Evolutionary conservation across 1,140 invertebrate species (phyloP).

Genomic region (Papilio polyxenes): DNA sequence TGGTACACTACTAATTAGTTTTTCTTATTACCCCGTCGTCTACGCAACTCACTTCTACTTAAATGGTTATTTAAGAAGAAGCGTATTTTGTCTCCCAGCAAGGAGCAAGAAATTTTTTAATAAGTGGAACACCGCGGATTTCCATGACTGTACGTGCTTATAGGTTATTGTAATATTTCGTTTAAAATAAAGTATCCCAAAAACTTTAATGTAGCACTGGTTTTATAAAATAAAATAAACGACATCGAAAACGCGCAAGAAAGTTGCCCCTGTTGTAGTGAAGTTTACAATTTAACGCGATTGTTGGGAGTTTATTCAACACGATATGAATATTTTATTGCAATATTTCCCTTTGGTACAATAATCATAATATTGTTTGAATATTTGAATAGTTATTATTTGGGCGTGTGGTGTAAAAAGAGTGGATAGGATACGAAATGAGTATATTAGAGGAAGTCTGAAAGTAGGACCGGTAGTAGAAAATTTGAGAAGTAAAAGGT

Average conservation of each 20-base stretch:
- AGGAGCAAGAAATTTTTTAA: too few relatives aligned
- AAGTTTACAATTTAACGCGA: slow-evolving; percentile 15
- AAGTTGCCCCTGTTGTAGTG: neutral
- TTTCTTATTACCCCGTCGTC: too few relatives aligned
- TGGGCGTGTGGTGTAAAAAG: too few relatives aligned
- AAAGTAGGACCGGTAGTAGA: too few relatives aligned
- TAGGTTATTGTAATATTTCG: neutral
- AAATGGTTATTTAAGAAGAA: too few relatives aligned
- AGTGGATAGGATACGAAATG: too few relatives aligned
- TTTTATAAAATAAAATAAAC: neutral
- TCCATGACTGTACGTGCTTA: neutral
- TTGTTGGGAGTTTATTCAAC: slow-evolving; percentile 11
- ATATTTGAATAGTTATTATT: neutral
- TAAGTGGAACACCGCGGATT: too few relatives aligned
- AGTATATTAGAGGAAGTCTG: too few relatives aligned
- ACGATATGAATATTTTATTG: neutral
- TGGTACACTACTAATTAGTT: too few relatives aligned
- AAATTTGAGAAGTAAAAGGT: too few relatives aligned
- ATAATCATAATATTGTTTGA: neutral
- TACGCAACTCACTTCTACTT: too few relatives aligned
- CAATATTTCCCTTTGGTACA: neutral
- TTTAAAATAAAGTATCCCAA: neutral
- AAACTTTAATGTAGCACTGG: neutral
- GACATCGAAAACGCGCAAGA: neutral
- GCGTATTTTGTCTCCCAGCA: too few relatives aligned